A percentile compares a stretch with the other conserved stretches of the same genome.
Evolutionary conservation across 1,140 invertebrate genomes (phyloP).

Genomic region (Aphidius gifuensis): DNA sequence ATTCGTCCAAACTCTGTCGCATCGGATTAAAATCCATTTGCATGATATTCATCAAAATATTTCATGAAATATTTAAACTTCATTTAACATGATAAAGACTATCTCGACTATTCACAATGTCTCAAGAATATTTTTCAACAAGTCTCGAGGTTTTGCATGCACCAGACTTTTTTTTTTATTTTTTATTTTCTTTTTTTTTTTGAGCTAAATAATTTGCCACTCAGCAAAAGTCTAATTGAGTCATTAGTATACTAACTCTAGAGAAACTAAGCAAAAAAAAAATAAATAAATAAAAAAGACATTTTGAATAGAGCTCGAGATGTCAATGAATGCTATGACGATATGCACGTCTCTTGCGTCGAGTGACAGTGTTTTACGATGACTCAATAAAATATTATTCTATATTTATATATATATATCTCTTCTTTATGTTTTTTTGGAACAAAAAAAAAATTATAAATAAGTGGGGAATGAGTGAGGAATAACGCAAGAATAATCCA

Average conservation of each 20-base stretch:
- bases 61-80: not conserved
- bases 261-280: not conserved
- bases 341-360: conserved; percentile 15
- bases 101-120: conserved; percentile 1
- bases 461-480: not conserved
- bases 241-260: not conserved
- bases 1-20: conserved; percentile 12
- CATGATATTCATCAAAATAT: conserved; percentile 7
- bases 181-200: too few relatives aligned
- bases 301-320: not conserved
- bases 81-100: not conserved
- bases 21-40: conserved; percentile 14
- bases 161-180: conserved; percentile 11
- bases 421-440: too few relatives aligned
- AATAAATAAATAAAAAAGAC: not conserved
- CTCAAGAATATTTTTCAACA: conserved; percentile 5
- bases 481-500: not conserved
- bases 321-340: conserved; percentile 8
- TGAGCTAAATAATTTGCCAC: too few relatives aligned
- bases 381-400: conserved; percentile 7
- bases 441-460: too few relatives aligned
- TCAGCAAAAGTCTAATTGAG: too few relatives aligned
- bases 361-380: conserved; percentile 7
- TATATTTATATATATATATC: not conserved
- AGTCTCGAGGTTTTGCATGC: conserved; percentile 14